These are phyloP conservation scores for Thunnus maccoyii DNA, from an alignment of 2,113 vertebrate genomes.

Conservation along the genomic window DNA sequence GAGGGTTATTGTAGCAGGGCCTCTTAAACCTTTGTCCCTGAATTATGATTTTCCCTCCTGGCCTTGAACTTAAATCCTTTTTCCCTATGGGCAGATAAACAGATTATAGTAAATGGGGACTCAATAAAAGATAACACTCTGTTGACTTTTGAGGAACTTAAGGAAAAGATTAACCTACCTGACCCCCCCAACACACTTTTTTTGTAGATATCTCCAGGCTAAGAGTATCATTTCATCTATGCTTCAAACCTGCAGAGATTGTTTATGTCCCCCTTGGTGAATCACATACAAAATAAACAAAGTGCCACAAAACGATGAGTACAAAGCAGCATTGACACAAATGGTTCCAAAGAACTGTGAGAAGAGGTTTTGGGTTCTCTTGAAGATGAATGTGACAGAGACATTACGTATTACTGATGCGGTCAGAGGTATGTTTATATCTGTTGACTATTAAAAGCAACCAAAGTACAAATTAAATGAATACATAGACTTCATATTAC, in stretches of 20 bases:
- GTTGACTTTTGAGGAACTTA: constrained; percentile 50
- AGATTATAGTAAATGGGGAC: constrained; percentile 60
- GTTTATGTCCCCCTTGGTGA: background rate
- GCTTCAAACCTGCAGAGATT: background rate
- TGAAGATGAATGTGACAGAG: background rate
- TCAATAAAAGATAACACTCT: constrained; percentile 58
- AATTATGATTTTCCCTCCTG: constrained; percentile 34
- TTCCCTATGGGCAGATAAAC: constrained; percentile 45
- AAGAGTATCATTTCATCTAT: constrained; percentile 15
- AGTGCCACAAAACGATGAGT: too few species aligned
- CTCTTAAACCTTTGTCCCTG: constrained; percentile 24
- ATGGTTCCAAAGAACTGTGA: too few species aligned
- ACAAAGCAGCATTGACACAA: too few species aligned
- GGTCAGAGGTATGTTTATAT: too few species aligned
- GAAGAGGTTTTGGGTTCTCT: background rate
- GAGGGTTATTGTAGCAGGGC: constrained; percentile 16
- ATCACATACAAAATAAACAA: background rate
- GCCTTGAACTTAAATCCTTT: constrained; percentile 52
- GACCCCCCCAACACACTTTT: background rate
- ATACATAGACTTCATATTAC: too few species aligned
- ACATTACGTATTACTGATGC: too few species aligned
- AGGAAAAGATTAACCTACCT: constrained; percentile 49
- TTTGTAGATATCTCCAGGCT: constrained; percentile 7
- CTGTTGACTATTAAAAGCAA: too few species aligned
- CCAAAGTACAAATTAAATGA: too few species aligned